Percentiles rank a stretch among this genome's conserved stretches.
Evolutionary conservation across 1,140 invertebrate genomes (phyloP).

Genomic region (Aplysia californica): DNA sequence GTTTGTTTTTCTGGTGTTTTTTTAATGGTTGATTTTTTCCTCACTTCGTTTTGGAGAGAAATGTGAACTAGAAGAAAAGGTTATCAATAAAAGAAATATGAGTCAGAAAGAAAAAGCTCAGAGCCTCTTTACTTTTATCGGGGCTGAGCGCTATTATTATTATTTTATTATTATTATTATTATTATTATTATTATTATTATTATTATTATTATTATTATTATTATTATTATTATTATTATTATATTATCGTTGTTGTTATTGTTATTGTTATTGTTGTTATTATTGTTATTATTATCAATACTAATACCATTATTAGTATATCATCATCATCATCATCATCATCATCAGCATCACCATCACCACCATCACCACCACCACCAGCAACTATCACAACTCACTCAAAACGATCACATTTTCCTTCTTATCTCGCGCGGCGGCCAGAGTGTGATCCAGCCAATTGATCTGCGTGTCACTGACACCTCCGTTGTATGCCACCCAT

Average conservation of each 20-base stretch:
- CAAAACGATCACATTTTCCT: constrained; percentile 44
- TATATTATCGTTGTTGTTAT: no score
- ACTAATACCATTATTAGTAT: neutral
- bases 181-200: no score
- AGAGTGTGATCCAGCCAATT: constrained; percentile 57
- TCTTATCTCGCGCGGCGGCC: constrained; percentile 38
- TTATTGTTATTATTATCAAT: neutral
- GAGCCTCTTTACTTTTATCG: no score
- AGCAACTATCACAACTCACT: constrained; percentile 28
- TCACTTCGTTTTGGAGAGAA: neutral
- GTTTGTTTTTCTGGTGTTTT: neutral
- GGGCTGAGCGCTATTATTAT: no score
- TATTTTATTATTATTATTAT: no score
- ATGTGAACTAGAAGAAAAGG: neutral
- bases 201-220: no score
- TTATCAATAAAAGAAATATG: no score
- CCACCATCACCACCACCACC: neutral
- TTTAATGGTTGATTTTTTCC: neutral
- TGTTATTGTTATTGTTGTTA: neutral
- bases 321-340: neutral
- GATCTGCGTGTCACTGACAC: constrained; percentile 52
- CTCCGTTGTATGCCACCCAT: constrained; percentile 63
- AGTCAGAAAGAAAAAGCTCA: no score
- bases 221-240: no score
- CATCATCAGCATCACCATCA: neutral